These are phyloP conservation scores for Ypsolopha sequella DNA, from an alignment of 2,888 invertebrate species.

Conservation along the genomic window DNA sequence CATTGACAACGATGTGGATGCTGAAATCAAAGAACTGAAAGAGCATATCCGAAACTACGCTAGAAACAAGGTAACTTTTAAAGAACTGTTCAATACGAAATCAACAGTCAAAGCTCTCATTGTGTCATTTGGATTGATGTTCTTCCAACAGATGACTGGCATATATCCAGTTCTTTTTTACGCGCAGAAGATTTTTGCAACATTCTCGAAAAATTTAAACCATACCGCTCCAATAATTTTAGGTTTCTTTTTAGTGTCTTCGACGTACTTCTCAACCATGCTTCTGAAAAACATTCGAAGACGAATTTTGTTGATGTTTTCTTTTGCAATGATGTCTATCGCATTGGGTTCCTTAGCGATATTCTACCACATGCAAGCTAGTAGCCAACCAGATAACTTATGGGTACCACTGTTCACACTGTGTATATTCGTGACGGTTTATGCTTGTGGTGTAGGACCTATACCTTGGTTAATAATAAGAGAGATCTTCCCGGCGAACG, in stretches of 20 bases:
- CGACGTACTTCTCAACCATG: slow-evolving; percentile 68
- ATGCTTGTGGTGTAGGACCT: slow-evolving; percentile 77
- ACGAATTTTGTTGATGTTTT: slow-evolving; percentile 72
- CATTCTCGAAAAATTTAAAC: slow-evolving; percentile 46
- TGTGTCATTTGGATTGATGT: slow-evolving; percentile 73
- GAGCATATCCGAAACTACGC: slow-evolving; percentile 55
- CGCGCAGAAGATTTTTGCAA: slow-evolving; percentile 65
- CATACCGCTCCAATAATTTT: slow-evolving; percentile 69
- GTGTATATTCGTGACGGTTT: slow-evolving; percentile 69
- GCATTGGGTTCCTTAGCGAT: slow-evolving; percentile 60
- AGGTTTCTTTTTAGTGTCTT: slow-evolving; percentile 70
- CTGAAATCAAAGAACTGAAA: slow-evolving; percentile 63
- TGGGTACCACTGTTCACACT: slow-evolving; percentile 72
- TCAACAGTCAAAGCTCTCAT: slow-evolving; percentile 55
- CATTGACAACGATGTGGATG: slow-evolving; percentile 65
- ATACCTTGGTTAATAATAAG: slow-evolving; percentile 80
- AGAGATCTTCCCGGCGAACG: slow-evolving; percentile 75
- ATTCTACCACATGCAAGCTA: slow-evolving; percentile 48
- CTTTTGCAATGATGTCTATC: slow-evolving; percentile 68
- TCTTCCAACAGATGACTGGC: slow-evolving; percentile 75
- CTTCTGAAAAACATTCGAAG: slow-evolving; percentile 73
- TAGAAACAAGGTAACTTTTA: slow-evolving; percentile 51
- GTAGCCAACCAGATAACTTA: slow-evolving; percentile 19
- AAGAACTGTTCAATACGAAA: slow-evolving; percentile 48
- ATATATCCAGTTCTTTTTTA: slow-evolving; percentile 73